Evolutionary conservation across 2,113 vertebrate genomes (phyloP).

Genomic region (Megaptera novaeangliae): DNA sequence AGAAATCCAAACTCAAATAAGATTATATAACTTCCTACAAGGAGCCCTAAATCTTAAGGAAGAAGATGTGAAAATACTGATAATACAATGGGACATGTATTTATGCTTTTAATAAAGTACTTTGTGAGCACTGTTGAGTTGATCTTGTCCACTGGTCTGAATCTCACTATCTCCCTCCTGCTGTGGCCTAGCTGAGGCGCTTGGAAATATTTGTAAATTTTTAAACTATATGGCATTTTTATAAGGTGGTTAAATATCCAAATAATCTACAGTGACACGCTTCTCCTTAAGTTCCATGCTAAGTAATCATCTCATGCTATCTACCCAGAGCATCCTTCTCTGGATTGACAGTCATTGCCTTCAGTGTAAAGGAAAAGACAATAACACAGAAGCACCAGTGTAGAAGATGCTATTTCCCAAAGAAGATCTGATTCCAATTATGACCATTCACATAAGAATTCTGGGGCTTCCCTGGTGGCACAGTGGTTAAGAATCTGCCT

Average conservation of each 20-base stretch:
- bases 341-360: neutral
- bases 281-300: neutral
- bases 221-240: neutral
- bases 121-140: neutral
- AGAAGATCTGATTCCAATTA: neutral
- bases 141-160: neutral
- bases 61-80: neutral
- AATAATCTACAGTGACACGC: neutral
- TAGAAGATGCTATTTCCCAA: neutral
- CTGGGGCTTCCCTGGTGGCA: neutral
- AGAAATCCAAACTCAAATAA: neutral
- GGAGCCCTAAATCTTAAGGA: neutral
- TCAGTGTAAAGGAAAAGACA: neutral
- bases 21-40: neutral
- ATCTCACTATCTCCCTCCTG: neutral
- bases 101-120: neutral
- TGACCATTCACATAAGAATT: neutral
- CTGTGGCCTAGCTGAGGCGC: neutral
- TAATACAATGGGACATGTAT: neutral
- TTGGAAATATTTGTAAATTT: neutral
- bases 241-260: neutral
- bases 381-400: neutral
- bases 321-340: neutral
- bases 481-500: no score
- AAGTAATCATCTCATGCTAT: neutral